phyloP scores from a whole-genome alignment of 1,140 invertebrate genomes.

The Rhynchophorus ferrugineus region DNA sequence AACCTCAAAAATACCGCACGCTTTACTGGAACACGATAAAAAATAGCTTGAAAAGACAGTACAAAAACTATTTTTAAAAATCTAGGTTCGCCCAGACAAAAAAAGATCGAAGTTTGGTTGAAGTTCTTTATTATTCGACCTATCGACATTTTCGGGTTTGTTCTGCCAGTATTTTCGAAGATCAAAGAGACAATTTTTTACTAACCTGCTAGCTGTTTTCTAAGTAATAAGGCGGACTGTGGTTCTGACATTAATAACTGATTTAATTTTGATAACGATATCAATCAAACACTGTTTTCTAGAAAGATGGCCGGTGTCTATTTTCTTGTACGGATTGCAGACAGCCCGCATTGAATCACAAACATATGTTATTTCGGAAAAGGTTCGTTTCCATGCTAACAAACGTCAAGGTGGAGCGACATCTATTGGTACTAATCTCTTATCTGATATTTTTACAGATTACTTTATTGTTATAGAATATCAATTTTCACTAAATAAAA shows the following conservation, averaged over 20 bases:
- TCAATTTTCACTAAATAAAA: too few species aligned
- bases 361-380: slow-evolving; percentile 41
- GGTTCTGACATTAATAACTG: slow-evolving; percentile 86
- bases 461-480: not conserved
- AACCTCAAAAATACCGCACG: slow-evolving; percentile 1
- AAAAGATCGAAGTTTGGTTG: slow-evolving; percentile 17
- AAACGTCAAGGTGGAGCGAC: slow-evolving; percentile 13
- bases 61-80: slow-evolving; percentile 22
- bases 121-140: slow-evolving; percentile 16
- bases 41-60: too few species aligned
- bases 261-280: slow-evolving; percentile 52
- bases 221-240: slow-evolving; percentile 88
- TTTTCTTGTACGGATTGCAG: slow-evolving; percentile 29
- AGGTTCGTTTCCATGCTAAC: slow-evolving; percentile 28
- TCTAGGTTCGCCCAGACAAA: not conserved
- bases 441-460: not conserved
- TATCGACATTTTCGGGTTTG: slow-evolving; percentile 11
- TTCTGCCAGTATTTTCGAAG: not conserved
- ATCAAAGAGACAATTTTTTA: slow-evolving; percentile 22
- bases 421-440: slow-evolving; percentile 2
- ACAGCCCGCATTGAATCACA: slow-evolving; percentile 34
- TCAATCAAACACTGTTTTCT: slow-evolving; percentile 51
- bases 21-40: too few species aligned
- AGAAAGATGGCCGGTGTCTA: slow-evolving; percentile 53
- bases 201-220: slow-evolving; percentile 91